Conservation (phyloP, 2,888 invertebrate species). For the Mythimna lalbum region DNA sequence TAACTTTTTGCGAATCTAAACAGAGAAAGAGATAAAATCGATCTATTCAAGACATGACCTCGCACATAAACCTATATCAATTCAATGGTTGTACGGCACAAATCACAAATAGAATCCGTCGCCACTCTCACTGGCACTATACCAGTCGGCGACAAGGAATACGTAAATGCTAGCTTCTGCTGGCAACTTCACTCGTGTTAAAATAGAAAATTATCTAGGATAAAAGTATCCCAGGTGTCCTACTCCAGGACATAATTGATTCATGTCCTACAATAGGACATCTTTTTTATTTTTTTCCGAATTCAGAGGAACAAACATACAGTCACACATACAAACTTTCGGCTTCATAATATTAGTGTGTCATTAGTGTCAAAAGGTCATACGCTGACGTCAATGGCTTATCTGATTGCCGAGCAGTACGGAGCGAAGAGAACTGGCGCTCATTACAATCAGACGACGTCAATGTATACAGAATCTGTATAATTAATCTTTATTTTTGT, state of each 20-base stretch:
- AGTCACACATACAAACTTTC: no score
- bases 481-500: slow-evolving; percentile 14
- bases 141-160: slow-evolving; percentile 30
- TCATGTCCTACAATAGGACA: no score
- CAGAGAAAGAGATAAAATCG: background rate
- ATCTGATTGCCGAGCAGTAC: slow-evolving; percentile 49
- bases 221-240: no score
- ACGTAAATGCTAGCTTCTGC: slow-evolving; percentile 36
- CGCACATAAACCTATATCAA: slow-evolving; percentile 6
- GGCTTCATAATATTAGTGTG: no score
- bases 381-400: slow-evolving; percentile 67
- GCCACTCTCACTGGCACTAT: slow-evolving; percentile 20
- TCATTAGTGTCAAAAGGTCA: slow-evolving; percentile 64
- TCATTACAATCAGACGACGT: slow-evolving; percentile 35
- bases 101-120: slow-evolving; percentile 43
- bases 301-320: no score
- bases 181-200: no score
- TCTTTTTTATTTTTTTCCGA: no score
- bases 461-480: slow-evolving; percentile 19
- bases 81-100: slow-evolving; percentile 26
- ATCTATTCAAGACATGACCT: background rate
- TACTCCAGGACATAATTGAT: no score
- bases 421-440: slow-evolving; percentile 35
- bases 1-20: slow-evolving; percentile 1
- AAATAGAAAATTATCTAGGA: no score